Percentiles rank a stretch among this genome's conserved stretches.
Conservation (phyloP, 2,888 invertebrate genomes). For the Drosophila eohydei region DNA sequence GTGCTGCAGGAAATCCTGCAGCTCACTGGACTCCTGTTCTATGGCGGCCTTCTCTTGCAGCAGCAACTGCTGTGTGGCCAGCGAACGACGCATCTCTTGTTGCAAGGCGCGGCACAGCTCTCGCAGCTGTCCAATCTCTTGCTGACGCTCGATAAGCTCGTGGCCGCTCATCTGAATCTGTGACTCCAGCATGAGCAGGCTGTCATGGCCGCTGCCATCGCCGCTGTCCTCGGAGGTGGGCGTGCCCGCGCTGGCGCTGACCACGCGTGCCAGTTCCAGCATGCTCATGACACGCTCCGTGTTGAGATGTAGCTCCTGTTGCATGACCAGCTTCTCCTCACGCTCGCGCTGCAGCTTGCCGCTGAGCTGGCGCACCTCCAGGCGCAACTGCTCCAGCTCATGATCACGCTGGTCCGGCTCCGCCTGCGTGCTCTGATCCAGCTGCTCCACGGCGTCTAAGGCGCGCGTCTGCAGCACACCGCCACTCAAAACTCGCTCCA, state of each 20-base stretch:
- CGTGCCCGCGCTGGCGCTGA: constrained; percentile 84
- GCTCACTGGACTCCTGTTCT: constrained; percentile 92
- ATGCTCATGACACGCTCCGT: constrained; percentile 89
- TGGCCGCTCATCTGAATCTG: constrained; percentile 91
- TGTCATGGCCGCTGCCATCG: constrained; percentile 88
- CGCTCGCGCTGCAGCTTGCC: constrained; percentile 88
- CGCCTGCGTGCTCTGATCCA: constrained; percentile 87
- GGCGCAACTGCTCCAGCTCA: constrained; percentile 88
- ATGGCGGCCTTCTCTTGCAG: constrained; percentile 91
- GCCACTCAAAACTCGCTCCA: constrained; percentile 90
- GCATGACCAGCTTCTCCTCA: constrained; percentile 90
- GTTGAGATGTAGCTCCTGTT: constrained; percentile 90
- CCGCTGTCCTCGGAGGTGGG: constrained; percentile 83
- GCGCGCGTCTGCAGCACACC: constrained; percentile 82
- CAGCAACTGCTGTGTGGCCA: constrained; percentile 88
- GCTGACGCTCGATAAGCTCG: constrained; percentile 90
- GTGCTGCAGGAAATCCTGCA: constrained; percentile 94
- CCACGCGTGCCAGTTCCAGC: constrained; percentile 84
- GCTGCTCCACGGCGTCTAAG: constrained; percentile 85
- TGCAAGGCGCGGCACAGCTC: constrained; percentile 90
- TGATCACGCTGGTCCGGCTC: constrained; percentile 87
- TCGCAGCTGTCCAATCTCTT: constrained; percentile 90
- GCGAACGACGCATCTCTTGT: constrained; percentile 88
- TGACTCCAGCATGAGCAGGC: constrained; percentile 90
- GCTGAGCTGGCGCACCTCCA: constrained; percentile 87